Base-by-base conservation (phyloP, 2,113 vertebrate genomes). In the Lycocorax pyrrhopterus region DNA sequence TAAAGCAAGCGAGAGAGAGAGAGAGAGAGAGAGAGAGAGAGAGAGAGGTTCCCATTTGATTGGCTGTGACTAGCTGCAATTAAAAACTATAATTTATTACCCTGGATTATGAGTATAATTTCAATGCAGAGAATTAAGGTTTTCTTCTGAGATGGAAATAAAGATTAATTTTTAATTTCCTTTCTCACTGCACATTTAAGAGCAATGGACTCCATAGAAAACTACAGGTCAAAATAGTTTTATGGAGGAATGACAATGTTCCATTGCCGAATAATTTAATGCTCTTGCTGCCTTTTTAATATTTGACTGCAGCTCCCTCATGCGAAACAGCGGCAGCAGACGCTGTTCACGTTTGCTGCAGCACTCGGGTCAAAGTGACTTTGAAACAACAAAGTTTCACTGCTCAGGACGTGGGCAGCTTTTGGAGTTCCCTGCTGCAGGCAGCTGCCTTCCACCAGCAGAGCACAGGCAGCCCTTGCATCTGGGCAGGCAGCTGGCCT, bases 141-240 rank as follows among this genome's bases (percentile, higher is more conserved):
- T 98, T 98, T 97, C 97, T 98, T 98, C 97, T 97, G 97, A 98
- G 98, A 98, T 98, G 98, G 97, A 98, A 98, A 98, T 98, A 98
- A 98, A 98, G 98, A 98, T 98, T 98, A 98, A 98, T 98, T 98
- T 98, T 98, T 98, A 98, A 98, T 98, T 98, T 98, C 98, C 98
- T 98, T 98, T 97, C 98, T 97, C 97, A 94, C 89, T 97, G 97
- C 97, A 98, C 98, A 97, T 97, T 97, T 96, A 97, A 98, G 98
- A 98, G 94, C 91, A 96, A 96, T 91, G 96, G 93, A 96, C 94
- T 91, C 90, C 95, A 94, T 64, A 94, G 93, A 94, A 94, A 97
- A 97, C 96, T 96, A 92, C 92, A 95, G 97, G 96, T 97, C 97
- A 96, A 96, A 97, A 97, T 97, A 97, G 97, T 96, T 98, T 97